Evolutionary conservation across 2,113 vertebrate species (phyloP).

Genomic region (Mixornis gularis): DNA sequence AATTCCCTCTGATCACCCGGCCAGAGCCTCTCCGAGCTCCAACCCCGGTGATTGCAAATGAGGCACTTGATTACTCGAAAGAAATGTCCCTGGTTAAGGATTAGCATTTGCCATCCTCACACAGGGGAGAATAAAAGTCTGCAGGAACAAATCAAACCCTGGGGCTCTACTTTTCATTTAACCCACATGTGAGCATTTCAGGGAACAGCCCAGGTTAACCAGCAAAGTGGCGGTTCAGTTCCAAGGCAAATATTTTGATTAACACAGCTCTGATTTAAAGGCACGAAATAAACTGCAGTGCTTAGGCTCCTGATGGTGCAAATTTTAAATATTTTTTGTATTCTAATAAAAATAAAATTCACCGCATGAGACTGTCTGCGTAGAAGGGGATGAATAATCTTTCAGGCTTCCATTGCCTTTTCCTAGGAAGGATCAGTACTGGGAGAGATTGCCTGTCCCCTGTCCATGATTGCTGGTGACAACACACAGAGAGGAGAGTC

Average conservation of each 20-base stretch:
- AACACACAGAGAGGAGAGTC: slow-evolving; percentile 2
- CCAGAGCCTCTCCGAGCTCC: background rate
- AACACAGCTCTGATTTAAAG: background rate
- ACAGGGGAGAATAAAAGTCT: background rate
- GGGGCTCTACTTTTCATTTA: background rate
- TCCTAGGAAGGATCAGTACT: background rate
- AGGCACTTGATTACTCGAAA: background rate
- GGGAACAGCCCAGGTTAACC: background rate
- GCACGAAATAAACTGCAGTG: background rate
- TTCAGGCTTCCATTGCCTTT: background rate
- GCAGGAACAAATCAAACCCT: background rate
- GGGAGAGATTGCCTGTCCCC: background rate
- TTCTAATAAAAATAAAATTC: background rate
- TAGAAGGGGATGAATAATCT: background rate
- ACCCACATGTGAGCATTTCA: background rate
- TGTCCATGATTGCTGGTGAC: background rate
- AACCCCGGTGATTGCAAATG: background rate
- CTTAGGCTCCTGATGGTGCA: background rate
- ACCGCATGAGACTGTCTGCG: background rate
- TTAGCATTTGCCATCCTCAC: background rate
- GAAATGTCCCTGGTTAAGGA: background rate
- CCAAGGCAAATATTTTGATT: background rate
- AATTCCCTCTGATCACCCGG: background rate
- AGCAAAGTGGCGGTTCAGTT: background rate
- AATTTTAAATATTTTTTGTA: background rate